Conservation (phyloP, 2,797 vertebrate species). For the Mormyrus proboscirostris region DNA sequence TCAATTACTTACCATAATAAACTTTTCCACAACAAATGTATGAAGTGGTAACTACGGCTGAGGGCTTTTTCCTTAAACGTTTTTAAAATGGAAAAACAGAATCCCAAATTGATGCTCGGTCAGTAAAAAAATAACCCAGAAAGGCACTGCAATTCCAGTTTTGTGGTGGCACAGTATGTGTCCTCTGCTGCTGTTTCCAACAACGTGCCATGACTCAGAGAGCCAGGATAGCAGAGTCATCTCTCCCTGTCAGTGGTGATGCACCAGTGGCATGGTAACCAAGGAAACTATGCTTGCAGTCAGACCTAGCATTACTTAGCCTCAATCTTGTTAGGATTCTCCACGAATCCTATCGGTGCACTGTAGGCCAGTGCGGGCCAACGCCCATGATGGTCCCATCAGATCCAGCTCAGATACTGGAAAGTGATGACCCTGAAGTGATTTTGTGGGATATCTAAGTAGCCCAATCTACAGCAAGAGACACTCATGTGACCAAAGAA, state of each 20-base stretch:
- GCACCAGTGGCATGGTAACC: neutral
- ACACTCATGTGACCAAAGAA: neutral
- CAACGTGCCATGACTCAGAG: neutral
- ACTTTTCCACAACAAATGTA: constrained; percentile 13
- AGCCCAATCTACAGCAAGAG: neutral
- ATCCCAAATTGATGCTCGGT: neutral
- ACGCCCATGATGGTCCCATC: neutral
- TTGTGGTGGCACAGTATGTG: neutral
- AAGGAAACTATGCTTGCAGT: neutral
- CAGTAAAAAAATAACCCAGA: neutral
- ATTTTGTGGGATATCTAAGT: neutral
- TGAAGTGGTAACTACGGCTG: neutral
- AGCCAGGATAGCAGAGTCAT: neutral
- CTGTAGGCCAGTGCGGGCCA: neutral
- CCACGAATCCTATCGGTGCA: neutral
- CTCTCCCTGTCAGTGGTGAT: neutral
- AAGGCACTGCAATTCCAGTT: neutral
- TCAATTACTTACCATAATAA: constrained; percentile 6
- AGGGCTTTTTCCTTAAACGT: neutral
- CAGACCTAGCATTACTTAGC: neutral
- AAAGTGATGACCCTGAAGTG: neutral
- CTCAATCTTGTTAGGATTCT: neutral
- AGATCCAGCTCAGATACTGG: neutral
- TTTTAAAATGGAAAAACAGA: neutral
- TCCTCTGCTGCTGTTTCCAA: neutral